phyloP scores from a whole-genome alignment of 2,113 vertebrate genomes.

The Heliornis fulica region DNA sequence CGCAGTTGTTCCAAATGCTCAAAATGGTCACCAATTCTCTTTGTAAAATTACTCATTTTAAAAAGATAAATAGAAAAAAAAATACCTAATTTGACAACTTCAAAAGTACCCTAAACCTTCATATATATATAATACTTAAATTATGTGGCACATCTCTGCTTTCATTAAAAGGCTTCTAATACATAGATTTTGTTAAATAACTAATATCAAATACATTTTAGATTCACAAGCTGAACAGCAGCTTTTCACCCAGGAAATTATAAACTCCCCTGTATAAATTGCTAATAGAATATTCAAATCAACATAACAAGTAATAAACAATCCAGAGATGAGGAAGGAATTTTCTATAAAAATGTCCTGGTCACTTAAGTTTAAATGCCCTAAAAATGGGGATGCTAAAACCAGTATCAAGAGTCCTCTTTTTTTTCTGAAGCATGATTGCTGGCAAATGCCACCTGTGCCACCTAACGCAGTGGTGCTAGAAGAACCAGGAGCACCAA shows the following conservation, averaged over 20 bases:
- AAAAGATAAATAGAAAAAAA: not conserved
- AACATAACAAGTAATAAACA: not conserved
- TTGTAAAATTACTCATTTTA: not conserved
- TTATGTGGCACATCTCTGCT: not conserved
- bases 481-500: not conserved
- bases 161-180: not conserved
- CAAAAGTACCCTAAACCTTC: not conserved
- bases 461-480: rapidly evolving
- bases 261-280: not conserved
- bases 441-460: not conserved
- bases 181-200: not conserved
- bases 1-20: not conserved
- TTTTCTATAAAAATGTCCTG: not conserved
- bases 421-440: not conserved
- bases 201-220: not conserved
- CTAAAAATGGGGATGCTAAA: not conserved
- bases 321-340: not conserved
- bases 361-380: not conserved
- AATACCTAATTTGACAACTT: not conserved
- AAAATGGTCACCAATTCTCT: not conserved
- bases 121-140: not conserved
- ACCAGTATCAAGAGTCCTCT: not conserved
- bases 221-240: not conserved
- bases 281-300: not conserved
- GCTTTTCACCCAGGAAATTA: not conserved